Evolutionary conservation across 1,140 invertebrate species (phyloP), one percentile per base, ranked within the genome.

Genomic region (Drosophila nebulosa): DNA sequence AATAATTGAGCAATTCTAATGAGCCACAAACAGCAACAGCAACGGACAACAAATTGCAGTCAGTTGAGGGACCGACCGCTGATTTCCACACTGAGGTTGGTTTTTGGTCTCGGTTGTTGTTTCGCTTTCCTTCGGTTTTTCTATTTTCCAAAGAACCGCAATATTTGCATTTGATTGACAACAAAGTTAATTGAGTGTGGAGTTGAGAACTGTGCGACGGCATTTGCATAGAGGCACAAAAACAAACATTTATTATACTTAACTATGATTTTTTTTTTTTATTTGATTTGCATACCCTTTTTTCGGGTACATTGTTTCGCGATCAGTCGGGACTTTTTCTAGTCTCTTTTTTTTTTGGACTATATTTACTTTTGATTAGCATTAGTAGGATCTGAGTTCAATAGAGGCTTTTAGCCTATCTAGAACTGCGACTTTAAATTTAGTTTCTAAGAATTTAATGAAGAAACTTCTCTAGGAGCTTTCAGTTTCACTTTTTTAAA

Each of bases 1-100:
- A 90, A 90, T 90, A 90, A 90, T 86, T 90, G 86, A 90, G 88
- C 76, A 83, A 79, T 88, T 90, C 69, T 83, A 86, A 88, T 83
- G 78, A 90, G 73, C 78, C 73, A 81, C 77, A 88, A 83, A 36
- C 74, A 60, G 61, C 62, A 83, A 36, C 74, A 60, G 61, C 62
- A 16, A 24, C 46, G 24, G 32, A 30, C 30, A 55, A 80, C 84
- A 89, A 89, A 89, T 89, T 88, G 83, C 65, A 83, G 27, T 57
- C 18, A 32, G 30, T 32, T 32, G 30, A 32, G 30, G 30, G 30
- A 32, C 30, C 30, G 30, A 18, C 39, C 16, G 39, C 39, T 32
- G 30, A 12, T 32, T 32, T 21, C 7, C 16, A 42, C 14, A 42
- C 14, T 1, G 16, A 42, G 6, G 16, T 42, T 42, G n/a, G n/a